These are phyloP conservation scores for Heteronetta atricapilla DNA, from an alignment of 2,113 vertebrate species.

Conservation along the genomic window DNA sequence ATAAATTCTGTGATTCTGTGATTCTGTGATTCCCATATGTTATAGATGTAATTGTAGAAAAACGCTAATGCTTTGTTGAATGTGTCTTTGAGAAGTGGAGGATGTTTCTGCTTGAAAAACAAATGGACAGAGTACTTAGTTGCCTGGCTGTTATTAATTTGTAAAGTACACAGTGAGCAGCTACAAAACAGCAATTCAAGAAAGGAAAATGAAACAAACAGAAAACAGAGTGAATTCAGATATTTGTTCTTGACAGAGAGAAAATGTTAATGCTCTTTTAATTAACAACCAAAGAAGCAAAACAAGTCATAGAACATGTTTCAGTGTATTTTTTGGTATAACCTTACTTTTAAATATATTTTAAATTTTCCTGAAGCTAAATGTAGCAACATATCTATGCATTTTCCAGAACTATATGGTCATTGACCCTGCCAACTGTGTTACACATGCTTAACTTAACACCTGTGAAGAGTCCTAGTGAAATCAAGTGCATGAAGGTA, in stretches of 20 bases:
- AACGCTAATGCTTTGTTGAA: neutral
- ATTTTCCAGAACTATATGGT: slow-evolving; percentile 2
- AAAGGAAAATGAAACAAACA: slow-evolving; percentile 11
- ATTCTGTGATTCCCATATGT: too few relatives aligned
- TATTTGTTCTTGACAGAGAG: slow-evolving; percentile 7
- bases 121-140: neutral
- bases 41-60: neutral
- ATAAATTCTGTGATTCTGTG: too few relatives aligned
- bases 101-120: slow-evolving; percentile 45
- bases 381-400: neutral
- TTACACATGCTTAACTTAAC: neutral
- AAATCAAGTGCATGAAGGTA: neutral
- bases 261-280: neutral
- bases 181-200: slow-evolving; percentile 14
- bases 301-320: slow-evolving; percentile 3
- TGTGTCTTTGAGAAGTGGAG: slow-evolving; percentile 33
- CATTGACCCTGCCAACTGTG: neutral
- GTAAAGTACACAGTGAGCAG: neutral
- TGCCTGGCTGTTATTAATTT: neutral
- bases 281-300: slow-evolving; percentile 9
- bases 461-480: neutral
- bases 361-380: slow-evolving; percentile 27
- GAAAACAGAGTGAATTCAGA: neutral
- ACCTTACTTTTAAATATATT: slow-evolving; percentile 48
- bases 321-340: neutral